Base-by-base conservation (phyloP, 2,113 vertebrate genomes). In the Chroicocephalus ridibundus region DNA sequence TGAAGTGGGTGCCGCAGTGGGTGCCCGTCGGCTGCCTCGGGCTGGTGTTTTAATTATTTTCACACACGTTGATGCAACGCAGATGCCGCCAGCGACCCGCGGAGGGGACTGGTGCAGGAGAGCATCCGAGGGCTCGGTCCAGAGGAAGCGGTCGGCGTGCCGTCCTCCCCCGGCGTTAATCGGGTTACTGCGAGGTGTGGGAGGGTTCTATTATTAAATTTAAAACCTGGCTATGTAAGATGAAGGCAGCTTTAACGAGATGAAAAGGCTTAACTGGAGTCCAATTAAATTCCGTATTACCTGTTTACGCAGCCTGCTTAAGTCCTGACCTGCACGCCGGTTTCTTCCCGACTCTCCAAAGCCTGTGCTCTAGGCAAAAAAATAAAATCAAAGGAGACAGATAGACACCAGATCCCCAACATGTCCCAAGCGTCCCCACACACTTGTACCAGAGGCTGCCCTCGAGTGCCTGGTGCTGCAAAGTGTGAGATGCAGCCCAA, bases 181-280 rank as follows among this genome's bases (percentile, higher is more conserved):
- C 95, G 72, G 97, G 97, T 98, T 98, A 97, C 71, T 13, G 44
- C 22, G 91, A 98, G 97, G 97, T 97, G 96, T 96, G 96, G 97
- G 97, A 91, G 96, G 75, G 92, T 96, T 97, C 92, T 96, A 86
- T 97, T 97, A 98, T 97, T 98, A 97, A 98, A 98, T 98, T 97
- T 96, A 92, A 98, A 98, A 96, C 98, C 93, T 95, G 77, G 34
- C 86, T 94, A 65, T 97, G 46, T 97, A 94, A 88, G 96, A 97
- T 97, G 97, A 98, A 97, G 97, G 97, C 97, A 97, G 97, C 92
- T 98, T 97, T 98, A 98, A 98, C 86, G 77, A 98, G 98, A 98
- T 99, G 98, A 98, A 98, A 98, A 98, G 97, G 98, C 98, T 98
- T 98, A 98, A 97, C 97, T 70, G 96, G 97, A 98, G 98, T 97